A percentile compares a stretch with the other conserved stretches of the same genome.
Evolutionary conservation across 2,113 vertebrate genomes (phyloP).

Genomic region (Chloropsis hardwickii): DNA sequence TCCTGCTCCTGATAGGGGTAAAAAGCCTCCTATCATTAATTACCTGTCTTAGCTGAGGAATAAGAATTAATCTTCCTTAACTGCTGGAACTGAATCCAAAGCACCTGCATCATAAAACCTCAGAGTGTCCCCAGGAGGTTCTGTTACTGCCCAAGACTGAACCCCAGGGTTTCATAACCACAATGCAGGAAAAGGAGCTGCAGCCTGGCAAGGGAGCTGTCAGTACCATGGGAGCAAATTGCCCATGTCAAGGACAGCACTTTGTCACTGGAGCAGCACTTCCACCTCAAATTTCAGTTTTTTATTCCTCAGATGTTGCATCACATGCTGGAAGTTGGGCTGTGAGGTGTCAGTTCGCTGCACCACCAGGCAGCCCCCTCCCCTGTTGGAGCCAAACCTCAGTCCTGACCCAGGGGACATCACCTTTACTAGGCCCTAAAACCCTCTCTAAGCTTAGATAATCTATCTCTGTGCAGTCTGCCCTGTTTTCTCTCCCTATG

Average conservation of each 20-base stretch:
- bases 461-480: neutral
- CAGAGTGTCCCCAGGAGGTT: neutral
- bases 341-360: neutral
- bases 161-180: neutral
- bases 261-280: fast-evolving
- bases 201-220: neutral
- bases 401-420: too few species aligned
- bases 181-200: fast-evolving
- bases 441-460: neutral
- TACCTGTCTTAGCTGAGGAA: neutral
- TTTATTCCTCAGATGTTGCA: neutral
- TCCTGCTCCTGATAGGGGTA: neutral
- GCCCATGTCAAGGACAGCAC: neutral
- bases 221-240: neutral
- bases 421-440: neutral
- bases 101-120: neutral
- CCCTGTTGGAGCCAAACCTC: neutral
- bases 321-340: fast-evolving
- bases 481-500: neutral
- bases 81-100: neutral
- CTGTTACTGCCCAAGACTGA: neutral
- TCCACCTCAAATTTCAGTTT: neutral
- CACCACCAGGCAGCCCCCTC: neutral
- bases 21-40: neutral
- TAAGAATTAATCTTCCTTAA: neutral